These are phyloP conservation scores for Gnathonemus longibarbis DNA, from an alignment of 2,113 vertebrate species.

Conservation along the genomic window DNA sequence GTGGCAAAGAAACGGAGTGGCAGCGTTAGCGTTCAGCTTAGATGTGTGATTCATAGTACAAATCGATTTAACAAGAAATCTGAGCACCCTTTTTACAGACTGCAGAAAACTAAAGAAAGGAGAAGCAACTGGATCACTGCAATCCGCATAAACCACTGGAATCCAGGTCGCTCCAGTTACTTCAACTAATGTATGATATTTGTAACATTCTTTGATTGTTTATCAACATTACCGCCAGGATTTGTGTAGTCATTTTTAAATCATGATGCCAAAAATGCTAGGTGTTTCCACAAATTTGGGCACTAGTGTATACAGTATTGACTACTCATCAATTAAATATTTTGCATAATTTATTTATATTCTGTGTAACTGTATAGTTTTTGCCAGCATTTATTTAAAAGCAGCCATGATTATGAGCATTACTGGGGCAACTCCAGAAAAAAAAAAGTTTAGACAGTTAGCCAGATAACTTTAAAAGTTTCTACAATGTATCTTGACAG, in stretches of 20 bases:
- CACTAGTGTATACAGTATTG: neutral
- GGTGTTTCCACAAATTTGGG: neutral
- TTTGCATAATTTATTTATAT: neutral
- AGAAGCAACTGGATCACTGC: neutral
- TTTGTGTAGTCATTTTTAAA: neutral
- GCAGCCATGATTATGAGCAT: neutral
- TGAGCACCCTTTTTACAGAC: neutral
- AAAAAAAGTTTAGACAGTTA: neutral
- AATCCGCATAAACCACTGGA: neutral
- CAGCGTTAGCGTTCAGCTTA: neutral
- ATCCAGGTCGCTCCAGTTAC: neutral
- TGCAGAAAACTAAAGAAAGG: neutral
- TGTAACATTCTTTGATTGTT: neutral
- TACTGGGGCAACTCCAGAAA: neutral
- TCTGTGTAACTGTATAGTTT: neutral
- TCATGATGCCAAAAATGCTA: neutral
- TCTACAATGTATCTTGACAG: neutral
- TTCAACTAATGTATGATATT: neutral
- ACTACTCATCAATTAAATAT: neutral
- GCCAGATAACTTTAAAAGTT: neutral
- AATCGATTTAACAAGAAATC: neutral
- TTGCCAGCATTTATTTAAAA: neutral
- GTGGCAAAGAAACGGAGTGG: neutral
- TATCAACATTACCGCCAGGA: neutral
- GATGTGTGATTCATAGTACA: neutral